phyloP scores from a whole-genome alignment of 2,888 invertebrate species.

The Hyppa rectilinea region DNA sequence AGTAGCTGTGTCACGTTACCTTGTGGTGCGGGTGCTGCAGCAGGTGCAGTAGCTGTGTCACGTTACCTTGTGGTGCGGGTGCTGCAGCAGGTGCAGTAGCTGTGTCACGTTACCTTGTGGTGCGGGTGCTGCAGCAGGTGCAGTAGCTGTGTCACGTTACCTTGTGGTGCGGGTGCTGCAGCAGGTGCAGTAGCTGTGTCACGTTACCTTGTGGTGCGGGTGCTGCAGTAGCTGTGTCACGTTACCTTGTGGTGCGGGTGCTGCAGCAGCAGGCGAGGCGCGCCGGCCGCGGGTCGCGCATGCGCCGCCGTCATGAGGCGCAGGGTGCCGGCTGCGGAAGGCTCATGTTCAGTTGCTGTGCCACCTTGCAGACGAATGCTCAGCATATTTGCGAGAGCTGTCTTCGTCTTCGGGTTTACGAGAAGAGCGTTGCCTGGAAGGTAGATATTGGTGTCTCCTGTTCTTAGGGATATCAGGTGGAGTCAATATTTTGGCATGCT shows the following conservation, averaged over 20 bases:
- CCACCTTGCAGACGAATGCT: conserved; percentile 93
- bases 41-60: conserved; percentile 20
- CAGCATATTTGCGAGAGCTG: conserved; percentile 98
- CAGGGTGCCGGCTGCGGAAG: conserved; percentile 93
- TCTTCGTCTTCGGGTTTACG: conserved; percentile 97
- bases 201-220: conserved; percentile 28
- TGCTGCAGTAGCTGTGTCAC: conserved; percentile 33
- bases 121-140: conserved; percentile 39
- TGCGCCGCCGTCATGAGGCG: conserved; percentile 92
- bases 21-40: conserved; percentile 32
- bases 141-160: conserved; percentile 58
- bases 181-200: conserved; percentile 69
- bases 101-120: conserved; percentile 32
- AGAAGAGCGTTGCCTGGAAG: conserved; percentile 89
- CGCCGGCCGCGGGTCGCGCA: conserved; percentile 34
- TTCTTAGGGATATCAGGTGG: conserved; percentile 54
- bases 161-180: conserved; percentile 76
- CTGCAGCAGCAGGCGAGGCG: conserved; percentile 82
- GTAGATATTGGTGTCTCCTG: conserved; percentile 62
- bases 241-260: conserved; percentile 79
- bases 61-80: conserved; percentile 73
- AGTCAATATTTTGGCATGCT: conserved; percentile 55
- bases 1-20: conserved; percentile 18
- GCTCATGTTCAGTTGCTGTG: conserved; percentile 86
- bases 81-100: conserved; percentile 29